Conservation (phyloP, 2,113 vertebrate species). For the Aythya baeri region DNA sequence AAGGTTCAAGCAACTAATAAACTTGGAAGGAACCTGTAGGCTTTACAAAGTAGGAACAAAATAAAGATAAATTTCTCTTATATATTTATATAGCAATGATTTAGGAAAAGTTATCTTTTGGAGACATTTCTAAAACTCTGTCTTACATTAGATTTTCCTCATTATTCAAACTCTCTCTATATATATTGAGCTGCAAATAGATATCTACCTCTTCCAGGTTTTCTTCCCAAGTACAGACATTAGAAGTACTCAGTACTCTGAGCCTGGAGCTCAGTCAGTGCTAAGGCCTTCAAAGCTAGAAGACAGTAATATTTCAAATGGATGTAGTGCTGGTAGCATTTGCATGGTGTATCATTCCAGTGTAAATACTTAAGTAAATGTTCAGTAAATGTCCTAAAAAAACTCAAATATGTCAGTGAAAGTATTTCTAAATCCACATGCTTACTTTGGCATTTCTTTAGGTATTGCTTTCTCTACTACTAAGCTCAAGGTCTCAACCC, state of each 20-base stretch:
- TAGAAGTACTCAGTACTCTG: not conserved
- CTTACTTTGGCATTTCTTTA: not conserved
- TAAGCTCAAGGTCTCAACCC: not conserved
- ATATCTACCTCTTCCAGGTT: not conserved
- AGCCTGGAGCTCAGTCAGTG: not conserved
- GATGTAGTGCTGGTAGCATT: not conserved
- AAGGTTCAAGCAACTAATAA: not conserved
- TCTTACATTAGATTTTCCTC: not conserved
- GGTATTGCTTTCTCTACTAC: not conserved
- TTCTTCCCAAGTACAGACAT: not conserved
- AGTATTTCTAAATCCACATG: not conserved
- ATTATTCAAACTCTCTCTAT: not conserved
- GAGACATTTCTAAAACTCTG: not conserved
- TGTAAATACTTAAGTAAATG: not conserved
- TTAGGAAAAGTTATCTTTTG: not conserved
- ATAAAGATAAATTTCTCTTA: not conserved
- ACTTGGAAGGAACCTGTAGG: not conserved
- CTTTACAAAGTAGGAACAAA: not conserved
- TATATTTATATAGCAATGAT: not conserved
- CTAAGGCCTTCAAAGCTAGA: not conserved
- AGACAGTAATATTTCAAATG: not conserved
- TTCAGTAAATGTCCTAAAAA: not conserved
- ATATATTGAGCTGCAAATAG: not conserved
- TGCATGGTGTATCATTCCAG: not conserved
- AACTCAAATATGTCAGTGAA: not conserved